Evolutionary conservation across 1,140 invertebrate genomes (phyloP), one percentile per base, ranked within the genome.

Genomic region (Aphelenchoides avenae): DNA sequence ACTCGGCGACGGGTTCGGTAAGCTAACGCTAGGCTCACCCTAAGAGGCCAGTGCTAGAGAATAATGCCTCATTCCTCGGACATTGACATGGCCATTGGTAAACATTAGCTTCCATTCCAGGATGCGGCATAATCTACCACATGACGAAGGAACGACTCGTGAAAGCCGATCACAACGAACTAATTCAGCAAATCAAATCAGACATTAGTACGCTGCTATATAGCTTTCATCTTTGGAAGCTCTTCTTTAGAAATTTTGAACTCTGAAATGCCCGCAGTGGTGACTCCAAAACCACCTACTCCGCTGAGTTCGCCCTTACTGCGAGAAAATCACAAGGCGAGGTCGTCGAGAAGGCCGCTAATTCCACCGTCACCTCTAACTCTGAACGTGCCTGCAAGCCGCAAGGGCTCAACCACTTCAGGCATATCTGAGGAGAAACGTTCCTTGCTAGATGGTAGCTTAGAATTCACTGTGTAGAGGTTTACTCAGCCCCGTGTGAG

Each of bases 41-140:
- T 39, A 3, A 39, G 22, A 20, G 22, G 15, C 5, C 37, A 39
- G 22, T 18, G 22, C 15, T 4, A 5, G 15, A 39, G 15, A 18
- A 15, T 3, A 20, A 18, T 15, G 15, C 22, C 37, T 39, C 37
- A 1, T 15, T 3, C 37, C 22, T 4, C 15, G 5, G 2, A 18
- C 22, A 39, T 39, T 39, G 15, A 18, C 22, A 4, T 18, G 37
- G 0, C 15, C 37, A 39, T 3, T 39, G 15, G 34, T 60, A 18
- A 92, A 91, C 58, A 92, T 96, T 79, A 87, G 89, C 41, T 81
- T 93, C 40, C n/a, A n/a, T n/a, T n/a, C n/a, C n/a, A n/a, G 92
- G 91, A 31, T 89, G 91, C 34, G 88, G 89, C 52, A 86, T 97
- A 18, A 91, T 97, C 13, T 85, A 91, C 72, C 84, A 67, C 44